phyloP scores from a whole-genome alignment of 2,113 vertebrate genomes.

The Rhea pennata region DNA sequence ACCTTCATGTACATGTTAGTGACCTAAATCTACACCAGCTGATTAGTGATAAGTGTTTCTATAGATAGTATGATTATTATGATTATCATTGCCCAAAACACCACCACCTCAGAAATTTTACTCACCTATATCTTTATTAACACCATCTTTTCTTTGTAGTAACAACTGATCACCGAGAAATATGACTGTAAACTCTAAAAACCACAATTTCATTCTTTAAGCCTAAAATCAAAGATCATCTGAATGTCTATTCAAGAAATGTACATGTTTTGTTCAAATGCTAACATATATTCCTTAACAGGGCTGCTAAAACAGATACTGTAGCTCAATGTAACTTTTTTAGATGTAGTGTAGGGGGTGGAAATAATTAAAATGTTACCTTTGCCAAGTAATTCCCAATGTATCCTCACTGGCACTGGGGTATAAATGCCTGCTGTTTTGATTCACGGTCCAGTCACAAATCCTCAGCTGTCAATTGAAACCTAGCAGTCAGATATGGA shows the following conservation, averaged over 20 bases:
- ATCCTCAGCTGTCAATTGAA: slow-evolving; percentile 99
- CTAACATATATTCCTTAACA: slow-evolving; percentile 62
- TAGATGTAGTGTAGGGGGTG: slow-evolving; percentile 84
- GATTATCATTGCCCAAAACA: not conserved
- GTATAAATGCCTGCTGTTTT: slow-evolving; percentile 99
- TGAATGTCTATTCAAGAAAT: slow-evolving; percentile 53
- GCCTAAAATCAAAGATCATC: slow-evolving; percentile 24
- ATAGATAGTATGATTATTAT: not conserved
- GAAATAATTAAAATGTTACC: slow-evolving; percentile 99
- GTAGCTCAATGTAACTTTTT: slow-evolving; percentile 75
- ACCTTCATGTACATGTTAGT: slow-evolving; percentile 1
- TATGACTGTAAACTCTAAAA: not conserved
- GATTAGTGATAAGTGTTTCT: not conserved
- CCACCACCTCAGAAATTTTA: not conserved
- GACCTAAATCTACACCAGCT: not conserved
- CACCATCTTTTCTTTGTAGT: not conserved
- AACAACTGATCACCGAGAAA: not conserved
- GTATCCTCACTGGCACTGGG: slow-evolving; percentile 99
- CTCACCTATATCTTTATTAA: not conserved
- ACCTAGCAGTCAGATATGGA: slow-evolving; percentile 99
- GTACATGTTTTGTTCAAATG: slow-evolving; percentile 34
- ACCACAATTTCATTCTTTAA: not conserved
- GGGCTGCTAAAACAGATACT: slow-evolving; percentile 75
- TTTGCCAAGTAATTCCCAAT: slow-evolving; percentile 99
- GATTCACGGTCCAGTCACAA: slow-evolving; percentile 99